Conservation (phyloP, 2,888 invertebrate genomes). For the Leptinotarsa tumamoca region DNA sequence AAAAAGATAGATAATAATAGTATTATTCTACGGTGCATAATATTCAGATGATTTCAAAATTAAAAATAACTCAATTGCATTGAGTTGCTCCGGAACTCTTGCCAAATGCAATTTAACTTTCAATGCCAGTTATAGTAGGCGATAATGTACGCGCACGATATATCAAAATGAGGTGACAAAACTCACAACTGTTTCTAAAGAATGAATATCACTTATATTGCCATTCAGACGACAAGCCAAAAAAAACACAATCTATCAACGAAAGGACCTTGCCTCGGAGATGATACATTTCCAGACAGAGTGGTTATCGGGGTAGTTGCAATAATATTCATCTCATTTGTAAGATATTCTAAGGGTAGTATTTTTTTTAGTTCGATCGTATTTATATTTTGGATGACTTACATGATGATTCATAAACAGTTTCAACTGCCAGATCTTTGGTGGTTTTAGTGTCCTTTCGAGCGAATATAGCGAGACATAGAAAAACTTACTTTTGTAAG, state of each 20-base stretch:
- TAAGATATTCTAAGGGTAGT: no score
- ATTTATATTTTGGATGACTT: no score
- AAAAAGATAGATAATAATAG: not conserved
- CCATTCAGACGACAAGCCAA: constrained; percentile 1
- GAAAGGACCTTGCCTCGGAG: not conserved
- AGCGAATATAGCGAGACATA: no score
- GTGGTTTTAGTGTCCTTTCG: no score
- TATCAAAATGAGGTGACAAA: constrained; percentile 7
- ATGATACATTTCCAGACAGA: not conserved
- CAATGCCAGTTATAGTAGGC: constrained; percentile 16
- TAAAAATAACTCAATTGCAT: constrained; percentile 1
- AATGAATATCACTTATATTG: constrained; percentile 7
- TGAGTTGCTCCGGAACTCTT: not conserved
- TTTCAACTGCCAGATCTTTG: no score
- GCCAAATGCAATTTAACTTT: constrained; percentile 17
- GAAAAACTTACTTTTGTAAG: no score
- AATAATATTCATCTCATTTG: no score
- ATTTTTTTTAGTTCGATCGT: no score
- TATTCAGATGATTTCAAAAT: not conserved
- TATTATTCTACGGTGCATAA: not conserved
- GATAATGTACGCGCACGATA: constrained; percentile 9
- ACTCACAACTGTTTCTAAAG: constrained; percentile 7
- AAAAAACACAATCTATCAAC: not conserved
- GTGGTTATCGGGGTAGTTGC: no score
- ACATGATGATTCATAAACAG: no score